phyloP scores from a whole-genome alignment of 2,888 invertebrate species.

The Cybosia mesomella region DNA sequence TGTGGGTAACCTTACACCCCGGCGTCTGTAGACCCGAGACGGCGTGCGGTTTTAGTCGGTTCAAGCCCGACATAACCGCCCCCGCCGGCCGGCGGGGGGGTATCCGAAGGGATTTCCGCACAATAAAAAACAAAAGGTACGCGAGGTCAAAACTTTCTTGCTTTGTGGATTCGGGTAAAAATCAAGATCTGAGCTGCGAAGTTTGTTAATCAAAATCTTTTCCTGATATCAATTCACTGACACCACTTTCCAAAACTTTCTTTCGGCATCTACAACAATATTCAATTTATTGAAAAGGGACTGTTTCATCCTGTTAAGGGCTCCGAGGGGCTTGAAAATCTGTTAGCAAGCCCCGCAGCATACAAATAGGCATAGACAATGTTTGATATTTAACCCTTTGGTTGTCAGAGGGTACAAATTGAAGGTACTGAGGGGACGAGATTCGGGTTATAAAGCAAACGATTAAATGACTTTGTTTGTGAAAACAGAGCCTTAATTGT shows the following conservation, averaged over 20 bases:
- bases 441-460: constrained; percentile 2
- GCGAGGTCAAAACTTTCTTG: no score
- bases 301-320: constrained; percentile 22
- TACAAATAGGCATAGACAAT: constrained; percentile 45
- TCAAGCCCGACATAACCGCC: no score
- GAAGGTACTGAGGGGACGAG: not conserved
- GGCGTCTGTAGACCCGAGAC: no score
- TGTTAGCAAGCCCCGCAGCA: constrained; percentile 21
- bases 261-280: constrained; percentile 17
- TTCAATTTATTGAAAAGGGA: constrained; percentile 24
- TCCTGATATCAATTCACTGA: not conserved
- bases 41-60: no score
- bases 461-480: not conserved
- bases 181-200: not conserved
- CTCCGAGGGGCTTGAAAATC: constrained; percentile 36
- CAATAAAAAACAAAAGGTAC: no score
- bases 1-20: no score
- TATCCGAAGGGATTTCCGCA: no score
- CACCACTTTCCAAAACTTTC: not conserved
- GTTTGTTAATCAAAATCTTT: not conserved
- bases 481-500: not conserved
- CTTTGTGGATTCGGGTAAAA: not conserved
- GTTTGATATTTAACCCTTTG: constrained; percentile 47
- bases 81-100: no score
- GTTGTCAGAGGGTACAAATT: constrained; percentile 39